Base-by-base conservation (phyloP, 2,888 invertebrate species). In the Smittia aterrima region DNA sequence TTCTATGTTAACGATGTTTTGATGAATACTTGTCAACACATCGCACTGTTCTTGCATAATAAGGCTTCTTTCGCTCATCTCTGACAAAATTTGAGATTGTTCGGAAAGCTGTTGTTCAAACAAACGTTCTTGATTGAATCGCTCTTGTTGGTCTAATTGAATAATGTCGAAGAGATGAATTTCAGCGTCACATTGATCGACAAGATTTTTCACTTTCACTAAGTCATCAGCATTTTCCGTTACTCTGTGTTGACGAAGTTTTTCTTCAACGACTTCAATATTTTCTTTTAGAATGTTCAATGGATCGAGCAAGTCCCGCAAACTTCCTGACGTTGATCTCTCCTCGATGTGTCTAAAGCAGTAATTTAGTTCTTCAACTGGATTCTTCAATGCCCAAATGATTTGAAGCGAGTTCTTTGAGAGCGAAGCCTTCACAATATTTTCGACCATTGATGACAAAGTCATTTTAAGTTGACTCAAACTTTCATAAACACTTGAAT, bases 381-480 rank as follows among this genome's bases (percentile, higher is more conserved):
- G 86, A 54, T 84, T 83, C 38, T 85, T 83, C 0, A 87, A 78
- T 77, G 82, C 84, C 76, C 86, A 85, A 13, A 86, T 78, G 6
- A 85, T 81, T 4, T 82, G 81, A 3, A 86, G 78, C 62, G 82
- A 81, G 74, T 81, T 80, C 25, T 80, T 80, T 24, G 80, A 79
- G 1, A 83, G 78, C 7, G 81, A 79, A 20, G 78, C 79, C 77
- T 87, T 86, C 74, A 88, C 83, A 2, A 87, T 85, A 76, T 85
- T 85, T 79, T 87, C 86, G 74, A 88, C 82, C 9, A 87, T 80
- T 76, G 85, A 85, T 0, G 87, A 87, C 18, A 88, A 79, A 77
- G 86, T 80, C 79, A 83, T 85, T 82, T 80, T 87, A 79, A 81
- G 84, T 81, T 76, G 80, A 53, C 77, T 80, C 77, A 83, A 84